A percentile compares a stretch with the other conserved stretches of the same genome.
Conservation (phyloP, 2,888 invertebrate genomes). For the Sarcophaga caerulescens region DNA sequence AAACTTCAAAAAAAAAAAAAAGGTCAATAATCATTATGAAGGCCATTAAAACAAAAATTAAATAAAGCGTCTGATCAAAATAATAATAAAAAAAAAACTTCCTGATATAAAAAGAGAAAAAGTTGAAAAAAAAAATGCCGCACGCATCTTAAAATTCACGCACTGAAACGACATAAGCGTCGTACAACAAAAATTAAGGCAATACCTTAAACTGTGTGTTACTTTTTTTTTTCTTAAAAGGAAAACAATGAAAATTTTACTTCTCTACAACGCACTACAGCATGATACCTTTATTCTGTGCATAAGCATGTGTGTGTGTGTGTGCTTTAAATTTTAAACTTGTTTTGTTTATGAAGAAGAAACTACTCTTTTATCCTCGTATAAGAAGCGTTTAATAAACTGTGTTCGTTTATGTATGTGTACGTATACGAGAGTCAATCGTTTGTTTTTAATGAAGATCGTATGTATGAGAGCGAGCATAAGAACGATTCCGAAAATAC, state of each 20-base stretch:
- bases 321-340: too few relatives aligned
- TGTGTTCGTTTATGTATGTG: too few relatives aligned
- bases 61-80: not conserved
- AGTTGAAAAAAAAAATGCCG: constrained; percentile 38
- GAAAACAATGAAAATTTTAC: too few relatives aligned
- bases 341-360: too few relatives aligned
- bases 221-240: too few relatives aligned
- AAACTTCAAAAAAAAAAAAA: constrained; percentile 53
- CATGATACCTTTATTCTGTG: too few relatives aligned
- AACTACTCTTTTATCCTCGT: too few relatives aligned
- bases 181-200: not conserved
- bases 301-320: too few relatives aligned
- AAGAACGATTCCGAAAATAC: not conserved
- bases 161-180: constrained; percentile 4
- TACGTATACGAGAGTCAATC: not conserved
- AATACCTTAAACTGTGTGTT: not conserved
- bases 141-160: constrained; percentile 39
- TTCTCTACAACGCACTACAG: too few relatives aligned
- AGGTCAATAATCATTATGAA: constrained; percentile 79
- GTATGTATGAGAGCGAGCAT: not conserved
- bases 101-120: constrained; percentile 16
- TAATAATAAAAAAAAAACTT: constrained; percentile 21
- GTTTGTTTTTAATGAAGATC: too few relatives aligned
- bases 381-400: too few relatives aligned
- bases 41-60: constrained; percentile 70